Conservation (phyloP, 2,888 invertebrate species). For the Oegoconia quadripuncta region DNA sequence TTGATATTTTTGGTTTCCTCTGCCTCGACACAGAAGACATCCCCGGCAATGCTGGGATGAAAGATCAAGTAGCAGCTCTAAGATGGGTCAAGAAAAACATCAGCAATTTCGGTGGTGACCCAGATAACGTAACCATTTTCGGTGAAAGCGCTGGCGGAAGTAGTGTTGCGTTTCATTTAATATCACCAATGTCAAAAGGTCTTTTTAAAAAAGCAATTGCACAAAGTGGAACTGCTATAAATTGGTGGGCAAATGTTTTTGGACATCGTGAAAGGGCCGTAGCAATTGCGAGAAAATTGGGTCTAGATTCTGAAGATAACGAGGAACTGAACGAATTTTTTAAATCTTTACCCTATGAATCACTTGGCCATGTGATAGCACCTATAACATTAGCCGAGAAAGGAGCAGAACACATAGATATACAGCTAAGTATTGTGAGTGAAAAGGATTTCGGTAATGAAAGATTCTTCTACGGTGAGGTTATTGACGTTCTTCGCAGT, state of each 20-base stretch:
- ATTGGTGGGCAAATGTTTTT: conserved; percentile 71
- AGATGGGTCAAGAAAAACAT: conserved; percentile 46
- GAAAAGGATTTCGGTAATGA: conserved; percentile 40
- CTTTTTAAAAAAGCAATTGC: conserved; percentile 72
- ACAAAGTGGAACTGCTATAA: conserved; percentile 82
- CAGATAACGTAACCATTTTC: conserved; percentile 42
- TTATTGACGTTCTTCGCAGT: conserved; percentile 47
- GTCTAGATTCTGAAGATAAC: conserved; percentile 32
- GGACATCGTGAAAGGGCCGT: conserved; percentile 65
- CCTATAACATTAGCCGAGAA: conserved; percentile 27
- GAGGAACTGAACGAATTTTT: conserved; percentile 34
- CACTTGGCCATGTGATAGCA: conserved; percentile 16
- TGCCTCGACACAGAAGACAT: conserved; percentile 37
- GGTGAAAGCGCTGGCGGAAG: conserved; percentile 49
- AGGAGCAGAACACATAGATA: conserved; percentile 2
- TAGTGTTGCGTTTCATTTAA: conserved; percentile 35
- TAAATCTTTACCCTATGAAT: conserved; percentile 28
- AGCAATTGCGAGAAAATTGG: conserved; percentile 36
- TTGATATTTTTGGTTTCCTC: conserved; percentile 39
- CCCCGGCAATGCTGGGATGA: conserved; percentile 44
- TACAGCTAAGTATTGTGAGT: conserved; percentile 20
- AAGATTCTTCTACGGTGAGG: conserved; percentile 38
- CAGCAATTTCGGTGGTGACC: conserved; percentile 40
- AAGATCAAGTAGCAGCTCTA: conserved; percentile 44
- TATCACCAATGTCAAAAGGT: conserved; percentile 52